A percentile compares a stretch with the other conserved stretches of the same genome.
phyloP scores from a whole-genome alignment of 2,797 vertebrate species.

The Tympanoctomys barrerae region DNA sequence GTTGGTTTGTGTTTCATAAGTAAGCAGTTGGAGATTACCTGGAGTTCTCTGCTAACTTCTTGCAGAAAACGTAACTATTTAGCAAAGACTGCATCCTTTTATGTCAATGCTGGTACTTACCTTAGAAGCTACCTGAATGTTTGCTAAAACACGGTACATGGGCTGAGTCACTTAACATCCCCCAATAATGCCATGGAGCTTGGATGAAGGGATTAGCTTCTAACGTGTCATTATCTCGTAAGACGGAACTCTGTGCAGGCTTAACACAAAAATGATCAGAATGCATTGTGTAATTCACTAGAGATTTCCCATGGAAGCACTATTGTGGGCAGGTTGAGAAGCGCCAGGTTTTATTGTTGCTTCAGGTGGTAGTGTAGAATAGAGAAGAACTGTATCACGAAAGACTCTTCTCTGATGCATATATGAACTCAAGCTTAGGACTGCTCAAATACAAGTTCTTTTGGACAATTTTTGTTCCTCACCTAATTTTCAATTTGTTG shows the following conservation, averaged over 20 bases:
- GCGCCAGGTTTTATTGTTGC: neutral
- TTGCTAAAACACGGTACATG: neutral
- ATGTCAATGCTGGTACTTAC: neutral
- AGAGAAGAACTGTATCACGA: neutral
- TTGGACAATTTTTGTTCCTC: neutral
- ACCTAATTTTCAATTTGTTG: neutral
- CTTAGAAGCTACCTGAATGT: neutral
- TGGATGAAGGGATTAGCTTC: neutral
- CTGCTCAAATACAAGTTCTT: neutral
- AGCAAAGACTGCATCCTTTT: neutral
- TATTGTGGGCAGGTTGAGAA: neutral
- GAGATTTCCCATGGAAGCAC: neutral
- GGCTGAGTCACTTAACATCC: neutral
- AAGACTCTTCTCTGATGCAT: neutral
- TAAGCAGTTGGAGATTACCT: neutral
- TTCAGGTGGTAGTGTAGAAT: neutral
- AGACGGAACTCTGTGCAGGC: neutral
- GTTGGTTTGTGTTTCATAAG: neutral
- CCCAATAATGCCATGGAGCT: neutral
- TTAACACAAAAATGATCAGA: slow-evolving; percentile 17
- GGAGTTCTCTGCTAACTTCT: neutral
- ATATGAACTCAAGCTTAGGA: neutral
- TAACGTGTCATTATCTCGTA: neutral
- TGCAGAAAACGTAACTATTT: neutral
- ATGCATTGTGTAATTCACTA: neutral